A percentile compares a stretch with the other conserved stretches of the same genome.
phyloP scores from a whole-genome alignment of 2,888 invertebrate species.

The Clepsis dumicolana region DNA sequence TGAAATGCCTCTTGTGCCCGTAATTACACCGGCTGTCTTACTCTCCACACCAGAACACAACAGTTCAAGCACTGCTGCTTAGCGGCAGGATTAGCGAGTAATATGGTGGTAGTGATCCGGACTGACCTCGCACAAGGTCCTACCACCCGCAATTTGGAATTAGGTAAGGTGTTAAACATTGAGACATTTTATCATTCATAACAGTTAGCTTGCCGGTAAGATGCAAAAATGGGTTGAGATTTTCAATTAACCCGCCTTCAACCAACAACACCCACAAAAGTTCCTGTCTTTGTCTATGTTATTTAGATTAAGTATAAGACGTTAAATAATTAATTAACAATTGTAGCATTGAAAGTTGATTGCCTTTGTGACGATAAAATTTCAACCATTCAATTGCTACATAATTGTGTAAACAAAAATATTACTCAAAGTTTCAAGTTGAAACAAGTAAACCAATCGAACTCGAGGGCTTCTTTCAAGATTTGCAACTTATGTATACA shows the following conservation, averaged over 20 bases:
- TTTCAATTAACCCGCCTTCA: not conserved
- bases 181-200: no score
- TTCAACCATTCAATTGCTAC: slow-evolving; percentile 43
- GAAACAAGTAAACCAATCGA: slow-evolving; percentile 2
- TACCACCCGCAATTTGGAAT: no score
- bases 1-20: no score
- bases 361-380: slow-evolving; percentile 38
- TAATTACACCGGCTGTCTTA: no score
- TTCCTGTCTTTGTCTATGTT: not conserved
- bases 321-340: slow-evolving; percentile 13
- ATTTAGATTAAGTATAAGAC: no score
- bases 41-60: no score
- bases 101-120: no score
- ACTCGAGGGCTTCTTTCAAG: not conserved
- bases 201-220: not conserved
- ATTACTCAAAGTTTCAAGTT: not conserved
- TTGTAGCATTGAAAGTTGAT: slow-evolving; percentile 43
- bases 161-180: no score
- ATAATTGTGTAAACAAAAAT: slow-evolving; percentile 40
- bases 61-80: no score
- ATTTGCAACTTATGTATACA: not conserved
- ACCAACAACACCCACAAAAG: not conserved
- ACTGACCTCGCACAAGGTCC: no score
- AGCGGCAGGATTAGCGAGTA: no score
- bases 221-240: not conserved